phyloP scores from a whole-genome alignment of 1,140 invertebrate species.

The Trachymyrmex septentrionalis region DNA sequence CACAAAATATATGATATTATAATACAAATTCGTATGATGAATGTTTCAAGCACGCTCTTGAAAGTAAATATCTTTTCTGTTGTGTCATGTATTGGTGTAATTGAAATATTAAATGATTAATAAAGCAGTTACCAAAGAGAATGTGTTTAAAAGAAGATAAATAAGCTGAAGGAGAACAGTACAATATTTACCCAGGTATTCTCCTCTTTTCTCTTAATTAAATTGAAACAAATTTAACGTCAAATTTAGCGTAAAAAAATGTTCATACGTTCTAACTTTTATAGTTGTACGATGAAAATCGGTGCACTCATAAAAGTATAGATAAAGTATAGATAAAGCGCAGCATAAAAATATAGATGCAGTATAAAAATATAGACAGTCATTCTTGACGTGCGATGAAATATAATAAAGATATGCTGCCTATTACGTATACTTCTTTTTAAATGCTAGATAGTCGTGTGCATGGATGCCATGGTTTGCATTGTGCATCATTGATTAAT shows the following conservation, averaged over 20 bases:
- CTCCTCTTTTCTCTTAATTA: neutral
- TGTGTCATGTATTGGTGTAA: neutral
- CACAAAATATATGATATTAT: neutral
- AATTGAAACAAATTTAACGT: neutral
- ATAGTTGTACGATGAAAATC: neutral
- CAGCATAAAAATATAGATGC: neutral
- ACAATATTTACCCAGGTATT: neutral
- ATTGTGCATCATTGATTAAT: neutral
- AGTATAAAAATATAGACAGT: neutral
- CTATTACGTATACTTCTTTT: slow-evolving; percentile 8
- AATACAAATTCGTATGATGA: neutral
- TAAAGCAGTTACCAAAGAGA: neutral
- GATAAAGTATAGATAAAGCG: too few relatives aligned
- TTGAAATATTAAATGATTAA: slow-evolving; percentile 6
- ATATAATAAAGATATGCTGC: slow-evolving; percentile 1
- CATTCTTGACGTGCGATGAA: neutral
- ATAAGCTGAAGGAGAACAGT: neutral
- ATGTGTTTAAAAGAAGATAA: slow-evolving; percentile 11
- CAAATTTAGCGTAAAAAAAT: neutral
- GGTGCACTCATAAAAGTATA: too few relatives aligned
- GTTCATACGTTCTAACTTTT: neutral
- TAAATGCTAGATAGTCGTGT: neutral
- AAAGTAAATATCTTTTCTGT: neutral
- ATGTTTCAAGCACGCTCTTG: neutral
- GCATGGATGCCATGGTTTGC: neutral